Evolutionary conservation across 1,140 invertebrate species (phyloP).

Genomic region (Calosoma granatense): DNA sequence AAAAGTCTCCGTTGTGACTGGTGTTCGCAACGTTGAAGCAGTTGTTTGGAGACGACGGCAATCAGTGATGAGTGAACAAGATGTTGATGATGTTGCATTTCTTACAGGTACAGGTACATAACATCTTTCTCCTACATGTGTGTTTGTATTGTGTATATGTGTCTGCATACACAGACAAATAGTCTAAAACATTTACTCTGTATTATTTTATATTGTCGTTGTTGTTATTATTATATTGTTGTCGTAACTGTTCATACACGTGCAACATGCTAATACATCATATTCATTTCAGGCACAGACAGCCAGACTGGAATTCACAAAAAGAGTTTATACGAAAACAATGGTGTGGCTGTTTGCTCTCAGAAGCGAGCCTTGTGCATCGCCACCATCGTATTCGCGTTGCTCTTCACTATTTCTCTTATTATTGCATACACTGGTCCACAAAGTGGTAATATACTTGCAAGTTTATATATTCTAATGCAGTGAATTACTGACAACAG

Average conservation of each 20-base stretch:
- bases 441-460: constrained; percentile 45
- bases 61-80: constrained; percentile 66
- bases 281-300: constrained; percentile 45
- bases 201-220: not conserved
- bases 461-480: not conserved
- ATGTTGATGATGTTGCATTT: constrained; percentile 87
- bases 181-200: not conserved
- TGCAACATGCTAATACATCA: not conserved
- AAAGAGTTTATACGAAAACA: constrained; percentile 62
- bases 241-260: not conserved
- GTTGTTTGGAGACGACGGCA: constrained; percentile 35
- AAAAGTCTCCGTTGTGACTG: constrained; percentile 34
- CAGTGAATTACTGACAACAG: too few species aligned
- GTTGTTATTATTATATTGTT: constrained; percentile 4
- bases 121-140: constrained; percentile 4
- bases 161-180: constrained; percentile 3
- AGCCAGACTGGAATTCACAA: constrained; percentile 56
- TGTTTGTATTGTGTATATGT: constrained; percentile 8
- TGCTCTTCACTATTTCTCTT: constrained; percentile 70
- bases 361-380: constrained; percentile 73
- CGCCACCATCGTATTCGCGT: constrained; percentile 62
- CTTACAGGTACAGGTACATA: constrained; percentile 59
- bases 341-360: constrained; percentile 75
- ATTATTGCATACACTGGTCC: constrained; percentile 84
- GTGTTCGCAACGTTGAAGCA: constrained; percentile 31